Evolutionary conservation across 1,140 invertebrate species (phyloP).

Genomic region (Maconellicoccus hirsutus): DNA sequence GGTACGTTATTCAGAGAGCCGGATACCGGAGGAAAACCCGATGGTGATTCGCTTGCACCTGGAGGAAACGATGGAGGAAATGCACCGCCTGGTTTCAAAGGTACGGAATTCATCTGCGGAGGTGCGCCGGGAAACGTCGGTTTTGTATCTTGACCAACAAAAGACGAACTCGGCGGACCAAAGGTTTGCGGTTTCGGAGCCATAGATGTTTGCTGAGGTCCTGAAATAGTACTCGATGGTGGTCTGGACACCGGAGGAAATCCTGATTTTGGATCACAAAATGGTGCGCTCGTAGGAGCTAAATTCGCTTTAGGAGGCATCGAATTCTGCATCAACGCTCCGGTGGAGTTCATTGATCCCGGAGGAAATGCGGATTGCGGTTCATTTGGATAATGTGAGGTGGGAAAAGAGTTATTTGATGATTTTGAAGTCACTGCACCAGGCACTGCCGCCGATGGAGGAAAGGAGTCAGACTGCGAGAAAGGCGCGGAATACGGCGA

Average conservation of each 20-base stretch:
- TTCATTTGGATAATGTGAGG: too few relatives aligned
- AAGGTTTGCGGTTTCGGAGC: background rate
- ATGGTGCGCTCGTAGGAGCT: too few relatives aligned
- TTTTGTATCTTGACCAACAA: too few relatives aligned
- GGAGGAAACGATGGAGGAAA: background rate
- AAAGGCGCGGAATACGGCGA: too few relatives aligned
- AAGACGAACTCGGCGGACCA: background rate
- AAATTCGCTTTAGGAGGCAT: too few relatives aligned
- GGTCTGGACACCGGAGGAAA: background rate
- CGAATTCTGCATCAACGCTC: too few relatives aligned
- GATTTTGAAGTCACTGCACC: too few relatives aligned
- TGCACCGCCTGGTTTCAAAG: background rate
- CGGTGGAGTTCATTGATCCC: background rate
- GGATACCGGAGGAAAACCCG: constrained; percentile 6
- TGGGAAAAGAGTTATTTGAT: too few relatives aligned
- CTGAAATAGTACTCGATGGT: background rate
- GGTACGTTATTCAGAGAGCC: too few relatives aligned
- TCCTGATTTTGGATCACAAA: too few relatives aligned
- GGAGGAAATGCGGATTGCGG: constrained; percentile 24
- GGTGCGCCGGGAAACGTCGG: background rate
- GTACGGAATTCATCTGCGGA: background rate
- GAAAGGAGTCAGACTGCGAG: too few relatives aligned
- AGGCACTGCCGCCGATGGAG: too few relatives aligned
- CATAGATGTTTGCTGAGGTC: background rate
- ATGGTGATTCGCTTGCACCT: background rate